Evolutionary conservation across 2,797 vertebrate genomes (phyloP).

Genomic region (Schizopygopsis malacanthus): DNA sequence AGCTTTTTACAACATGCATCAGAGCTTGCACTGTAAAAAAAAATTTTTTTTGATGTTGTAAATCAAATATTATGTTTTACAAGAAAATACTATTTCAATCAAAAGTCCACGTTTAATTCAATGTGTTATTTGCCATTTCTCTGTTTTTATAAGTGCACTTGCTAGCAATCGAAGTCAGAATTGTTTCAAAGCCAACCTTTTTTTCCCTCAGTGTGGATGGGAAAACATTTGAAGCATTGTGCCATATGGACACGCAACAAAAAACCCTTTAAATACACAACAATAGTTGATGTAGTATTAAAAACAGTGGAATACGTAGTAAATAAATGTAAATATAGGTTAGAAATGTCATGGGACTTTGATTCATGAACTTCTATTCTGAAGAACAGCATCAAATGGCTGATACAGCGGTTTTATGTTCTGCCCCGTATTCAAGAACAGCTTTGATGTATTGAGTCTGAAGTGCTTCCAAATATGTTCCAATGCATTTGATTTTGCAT

Average conservation of each 20-base stretch:
- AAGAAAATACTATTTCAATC: not conserved
- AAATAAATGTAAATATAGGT: not conserved
- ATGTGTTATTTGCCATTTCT: not conserved
- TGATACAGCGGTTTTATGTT: not conserved
- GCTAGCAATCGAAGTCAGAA: not conserved
- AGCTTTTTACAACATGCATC: not conserved
- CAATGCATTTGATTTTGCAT: slow-evolving; percentile 16
- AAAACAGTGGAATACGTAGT: not conserved
- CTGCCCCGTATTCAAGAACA: not conserved
- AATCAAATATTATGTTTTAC: not conserved
- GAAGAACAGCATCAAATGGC: not conserved
- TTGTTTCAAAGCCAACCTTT: not conserved
- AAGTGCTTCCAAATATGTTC: slow-evolving; percentile 21
- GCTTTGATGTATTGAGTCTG: slow-evolving; percentile 13
- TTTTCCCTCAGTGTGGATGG: not conserved
- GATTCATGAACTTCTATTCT: not conserved
- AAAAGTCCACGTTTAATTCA: not conserved
- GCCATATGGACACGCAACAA: not conserved
- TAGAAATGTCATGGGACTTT: not conserved
- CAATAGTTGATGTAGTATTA: not conserved
- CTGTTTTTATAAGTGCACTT: not conserved
- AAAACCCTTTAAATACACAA: not conserved
- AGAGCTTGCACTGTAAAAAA: not conserved
- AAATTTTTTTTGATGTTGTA: not conserved
- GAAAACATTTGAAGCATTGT: not conserved